Evolutionary conservation across 2,888 invertebrate species (phyloP).

Genomic region (Drosophila austrosaltans): DNA sequence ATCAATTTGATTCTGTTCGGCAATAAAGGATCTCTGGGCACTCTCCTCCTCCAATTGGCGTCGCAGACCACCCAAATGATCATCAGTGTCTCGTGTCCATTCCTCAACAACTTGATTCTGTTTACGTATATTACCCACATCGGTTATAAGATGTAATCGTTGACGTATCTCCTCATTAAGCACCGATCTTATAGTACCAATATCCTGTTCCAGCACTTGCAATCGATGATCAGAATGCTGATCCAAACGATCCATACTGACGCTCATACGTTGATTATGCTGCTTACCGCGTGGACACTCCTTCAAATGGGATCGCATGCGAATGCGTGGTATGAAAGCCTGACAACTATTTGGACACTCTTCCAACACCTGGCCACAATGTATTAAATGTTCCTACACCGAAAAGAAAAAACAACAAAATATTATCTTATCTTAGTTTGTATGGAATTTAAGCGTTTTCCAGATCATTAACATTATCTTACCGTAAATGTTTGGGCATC

Average conservation of each 20-base stretch:
- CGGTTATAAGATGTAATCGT: slow-evolving; percentile 82
- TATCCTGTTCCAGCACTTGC: slow-evolving; percentile 78
- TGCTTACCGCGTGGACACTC: slow-evolving; percentile 82
- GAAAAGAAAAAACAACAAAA: not conserved
- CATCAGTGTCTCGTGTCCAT: slow-evolving; percentile 80
- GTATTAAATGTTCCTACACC: slow-evolving; percentile 86
- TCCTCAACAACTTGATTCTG: slow-evolving; percentile 83
- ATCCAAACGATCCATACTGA: slow-evolving; percentile 67
- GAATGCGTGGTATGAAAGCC: slow-evolving; percentile 88
- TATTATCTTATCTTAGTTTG: not conserved
- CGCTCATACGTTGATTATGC: slow-evolving; percentile 46
- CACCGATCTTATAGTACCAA: slow-evolving; percentile 75
- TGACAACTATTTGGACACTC: slow-evolving; percentile 89
- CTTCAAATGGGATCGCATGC: slow-evolving; percentile 85
- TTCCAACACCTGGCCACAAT: slow-evolving; percentile 89
- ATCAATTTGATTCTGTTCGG: slow-evolving; percentile 85
- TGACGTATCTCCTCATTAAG: slow-evolving; percentile 83
- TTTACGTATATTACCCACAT: slow-evolving; percentile 82
- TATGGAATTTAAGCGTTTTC: not conserved
- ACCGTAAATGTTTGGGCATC: slow-evolving; percentile 88
- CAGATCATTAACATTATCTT: slow-evolving; percentile 39
- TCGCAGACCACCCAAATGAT: slow-evolving; percentile 83
- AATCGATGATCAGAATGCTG: slow-evolving; percentile 70
- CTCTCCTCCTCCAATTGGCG: slow-evolving; percentile 85
- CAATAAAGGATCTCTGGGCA: slow-evolving; percentile 84